phyloP scores from a whole-genome alignment of 2,888 invertebrate species.

The Drosophila quinaria region DNA sequence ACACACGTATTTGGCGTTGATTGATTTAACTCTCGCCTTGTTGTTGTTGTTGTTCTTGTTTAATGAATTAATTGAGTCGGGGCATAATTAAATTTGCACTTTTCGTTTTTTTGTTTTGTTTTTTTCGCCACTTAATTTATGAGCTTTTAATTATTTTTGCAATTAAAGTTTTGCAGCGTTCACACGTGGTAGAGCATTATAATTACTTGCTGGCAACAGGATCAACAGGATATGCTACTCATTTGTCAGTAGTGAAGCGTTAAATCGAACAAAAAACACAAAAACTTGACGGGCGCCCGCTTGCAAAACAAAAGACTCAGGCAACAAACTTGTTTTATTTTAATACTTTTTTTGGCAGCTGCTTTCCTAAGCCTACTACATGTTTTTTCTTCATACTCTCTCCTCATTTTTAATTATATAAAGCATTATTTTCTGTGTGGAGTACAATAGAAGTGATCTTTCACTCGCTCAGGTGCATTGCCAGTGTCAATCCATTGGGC shows the following conservation, averaged over 20 bases:
- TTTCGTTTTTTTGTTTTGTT: slow-evolving; percentile 20
- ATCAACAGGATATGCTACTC: slow-evolving; percentile 79
- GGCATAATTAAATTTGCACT: slow-evolving; percentile 77
- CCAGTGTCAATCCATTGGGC: slow-evolving; percentile 41
- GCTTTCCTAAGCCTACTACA: slow-evolving; percentile 49
- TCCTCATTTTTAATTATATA: slow-evolving; percentile 59
- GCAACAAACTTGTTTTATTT: slow-evolving; percentile 72
- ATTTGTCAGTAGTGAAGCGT: slow-evolving; percentile 74
- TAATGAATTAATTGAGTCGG: slow-evolving; percentile 78
- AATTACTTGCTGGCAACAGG: slow-evolving; percentile 72
- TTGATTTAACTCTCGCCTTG: slow-evolving; percentile 67
- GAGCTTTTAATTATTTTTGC: slow-evolving; percentile 79
- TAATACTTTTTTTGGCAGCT: slow-evolving; percentile 64
- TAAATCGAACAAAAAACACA: slow-evolving; percentile 53
- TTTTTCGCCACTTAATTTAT: slow-evolving; percentile 62
- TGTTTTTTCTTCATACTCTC: slow-evolving; percentile 3
- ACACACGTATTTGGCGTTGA: slow-evolving; percentile 74
- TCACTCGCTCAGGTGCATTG: slow-evolving; percentile 66
- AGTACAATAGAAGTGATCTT: slow-evolving; percentile 62
- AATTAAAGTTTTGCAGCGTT: slow-evolving; percentile 63
- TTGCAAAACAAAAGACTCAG: slow-evolving; percentile 68
- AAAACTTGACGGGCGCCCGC: slow-evolving; percentile 40
- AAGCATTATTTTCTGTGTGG: slow-evolving; percentile 54
- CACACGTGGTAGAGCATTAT: slow-evolving; percentile 53
- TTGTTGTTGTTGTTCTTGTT: slow-evolving; percentile 32